Evolutionary conservation across 2,797 vertebrate genomes (phyloP).

Genomic region (Onychomys torridus): DNA sequence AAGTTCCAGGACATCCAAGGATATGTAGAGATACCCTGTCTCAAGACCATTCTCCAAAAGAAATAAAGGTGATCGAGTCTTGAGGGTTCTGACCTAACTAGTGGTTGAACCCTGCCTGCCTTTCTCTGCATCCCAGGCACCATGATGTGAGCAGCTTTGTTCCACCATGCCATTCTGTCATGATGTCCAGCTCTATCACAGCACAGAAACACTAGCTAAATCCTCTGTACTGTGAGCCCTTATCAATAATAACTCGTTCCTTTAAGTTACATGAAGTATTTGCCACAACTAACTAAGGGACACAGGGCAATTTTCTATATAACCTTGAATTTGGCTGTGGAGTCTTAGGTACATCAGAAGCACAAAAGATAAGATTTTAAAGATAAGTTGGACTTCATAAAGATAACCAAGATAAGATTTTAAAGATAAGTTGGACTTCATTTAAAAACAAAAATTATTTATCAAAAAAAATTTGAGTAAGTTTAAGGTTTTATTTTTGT

Average conservation of each 20-base stretch:
- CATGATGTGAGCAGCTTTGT: background rate
- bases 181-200: background rate
- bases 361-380: background rate
- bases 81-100: background rate
- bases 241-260: background rate
- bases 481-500: background rate
- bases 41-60: background rate
- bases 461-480: background rate
- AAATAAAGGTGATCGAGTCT: background rate
- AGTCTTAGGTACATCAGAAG: background rate
- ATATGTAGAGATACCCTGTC: background rate
- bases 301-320: background rate
- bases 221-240: background rate
- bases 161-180: too few relatives aligned
- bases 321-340: background rate
- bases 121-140: background rate
- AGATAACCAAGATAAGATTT: constrained; percentile 2
- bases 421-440: background rate
- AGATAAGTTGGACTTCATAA: background rate
- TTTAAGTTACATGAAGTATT: background rate
- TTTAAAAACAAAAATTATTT: background rate
- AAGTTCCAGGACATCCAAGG: background rate
- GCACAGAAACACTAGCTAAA: background rate
- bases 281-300: background rate
- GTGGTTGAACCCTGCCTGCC: background rate